These are phyloP conservation scores for Craterocephalus amniculus DNA, from an alignment of 2,797 vertebrate genomes.

Conservation along the genomic window DNA sequence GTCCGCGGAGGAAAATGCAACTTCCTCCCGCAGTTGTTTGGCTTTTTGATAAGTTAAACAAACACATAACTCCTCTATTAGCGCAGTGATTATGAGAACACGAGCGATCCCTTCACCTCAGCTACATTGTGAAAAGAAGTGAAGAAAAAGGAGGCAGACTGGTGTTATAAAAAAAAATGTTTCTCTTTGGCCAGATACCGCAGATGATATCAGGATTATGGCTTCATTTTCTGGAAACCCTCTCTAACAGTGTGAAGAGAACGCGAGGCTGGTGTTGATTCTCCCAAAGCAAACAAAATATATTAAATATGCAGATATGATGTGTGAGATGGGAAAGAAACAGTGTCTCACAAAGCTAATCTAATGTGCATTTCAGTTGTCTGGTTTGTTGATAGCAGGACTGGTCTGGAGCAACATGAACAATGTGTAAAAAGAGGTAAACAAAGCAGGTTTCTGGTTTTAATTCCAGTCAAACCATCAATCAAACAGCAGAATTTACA, in stretches of 20 bases:
- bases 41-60: constrained; percentile 6
- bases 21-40: constrained; percentile 23
- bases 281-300: not conserved
- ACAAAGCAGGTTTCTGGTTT: not conserved
- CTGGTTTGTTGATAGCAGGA: not conserved
- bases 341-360: not conserved
- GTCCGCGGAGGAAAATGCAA: not conserved
- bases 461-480: not conserved
- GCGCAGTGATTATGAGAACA: constrained; percentile 3
- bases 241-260: not conserved
- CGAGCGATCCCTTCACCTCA: not conserved
- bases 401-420: not conserved
- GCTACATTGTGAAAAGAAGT: not conserved
- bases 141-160: not conserved
- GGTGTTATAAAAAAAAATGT: not conserved
- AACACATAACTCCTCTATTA: constrained; percentile 12
- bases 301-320: constrained; percentile 8
- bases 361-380: not conserved
- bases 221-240: not conserved
- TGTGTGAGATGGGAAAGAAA: not conserved
- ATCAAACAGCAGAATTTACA: not conserved
- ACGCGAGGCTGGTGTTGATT: not conserved
- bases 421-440: not conserved
- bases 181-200: not conserved
- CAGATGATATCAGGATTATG: constrained; percentile 2